These are phyloP conservation scores for Ptychadena robeensis DNA, from an alignment of 2,797 vertebrate genomes.

Conservation along the genomic window DNA sequence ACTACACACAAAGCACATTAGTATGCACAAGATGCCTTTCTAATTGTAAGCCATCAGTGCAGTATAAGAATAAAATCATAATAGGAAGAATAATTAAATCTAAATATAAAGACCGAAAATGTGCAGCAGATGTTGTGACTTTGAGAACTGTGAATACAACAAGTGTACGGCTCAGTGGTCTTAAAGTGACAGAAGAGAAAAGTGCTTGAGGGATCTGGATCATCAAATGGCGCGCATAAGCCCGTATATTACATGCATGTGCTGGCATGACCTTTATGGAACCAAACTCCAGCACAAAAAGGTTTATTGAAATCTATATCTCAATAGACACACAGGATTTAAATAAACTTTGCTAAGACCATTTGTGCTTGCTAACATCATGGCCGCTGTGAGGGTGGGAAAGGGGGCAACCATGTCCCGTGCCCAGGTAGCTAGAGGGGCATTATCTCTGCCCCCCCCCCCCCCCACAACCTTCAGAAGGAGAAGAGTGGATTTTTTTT, in stretches of 20 bases:
- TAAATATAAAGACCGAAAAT: conserved; percentile 55
- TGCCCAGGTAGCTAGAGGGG: no score
- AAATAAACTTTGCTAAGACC: no score
- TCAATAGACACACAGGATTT: no score
- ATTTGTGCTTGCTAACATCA: no score
- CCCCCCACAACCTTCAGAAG: no score
- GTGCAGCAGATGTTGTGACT: conserved; percentile 58
- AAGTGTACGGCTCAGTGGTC: conserved; percentile 24
- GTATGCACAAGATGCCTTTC: conserved; percentile 41
- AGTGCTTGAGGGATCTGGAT: neutral
- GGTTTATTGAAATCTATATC: no score
- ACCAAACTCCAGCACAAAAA: no score
- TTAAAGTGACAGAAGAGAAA: conserved; percentile 33
- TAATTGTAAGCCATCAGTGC: conserved; percentile 57
- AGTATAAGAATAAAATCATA: conserved; percentile 57
- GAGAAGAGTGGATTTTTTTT: no score
- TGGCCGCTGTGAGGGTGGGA: no score
- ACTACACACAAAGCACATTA: conserved; percentile 25
- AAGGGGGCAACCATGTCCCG: no score
- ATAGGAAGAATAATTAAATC: conserved; percentile 60
- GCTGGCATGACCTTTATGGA: neutral
- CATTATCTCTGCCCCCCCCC: no score
- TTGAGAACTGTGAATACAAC: conserved; percentile 43
- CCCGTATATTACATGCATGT: neutral
- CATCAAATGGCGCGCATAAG: neutral